Base-by-base conservation (phyloP, 2,888 invertebrate species). In the Sylvicola cinctus region DNA sequence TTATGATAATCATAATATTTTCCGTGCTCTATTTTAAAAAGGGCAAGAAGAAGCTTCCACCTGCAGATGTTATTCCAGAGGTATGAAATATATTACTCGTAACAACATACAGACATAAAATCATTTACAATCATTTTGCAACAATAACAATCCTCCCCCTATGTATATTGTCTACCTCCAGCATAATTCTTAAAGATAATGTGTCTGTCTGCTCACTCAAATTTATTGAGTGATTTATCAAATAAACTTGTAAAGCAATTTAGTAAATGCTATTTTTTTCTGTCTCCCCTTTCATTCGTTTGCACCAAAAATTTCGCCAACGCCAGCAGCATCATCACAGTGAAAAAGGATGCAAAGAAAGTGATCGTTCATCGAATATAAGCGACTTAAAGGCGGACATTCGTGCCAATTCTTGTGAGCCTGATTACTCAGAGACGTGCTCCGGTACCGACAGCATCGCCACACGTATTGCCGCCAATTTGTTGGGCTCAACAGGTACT, bases 341-440 rank as follows among this genome's bases (percentile, higher is more conserved):
- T 32, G 64, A 65, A 43, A 65, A 66, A 43, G 63, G 62, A 41
- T 73, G 66, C 43, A 74, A 76, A 44, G 76, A 75, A 55, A 81
- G 80, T 40, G 83, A 84, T 50, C 65, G 79, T 43, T 81, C 81
- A 48, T 83, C 83, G 32, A 81, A 81, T 52, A 79, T 83, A 46
- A 83, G 83, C 40, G 83, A 84, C 58, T 59, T 83, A 51, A 85
- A 84, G 56, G 63, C 81, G 41, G 83, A 85, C 55, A 63, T 83
- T 42, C 62, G 83, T 41, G 80, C 81, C 4, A 35, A 33, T 35
- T 39, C 54, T 30, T 56, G 57, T 38, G 58, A 58, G 36, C 58
- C 66, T 54, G 68, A 68, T 41, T 69, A 69, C 43, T 66, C 69
- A 3, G 71, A 71, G 44, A 67, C 70, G 1, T 68, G 68, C 28